Evolutionary conservation across 2,888 invertebrate genomes (phyloP), one percentile per base, ranked within the genome.

Genomic region (Rhabditoides inermis): DNA sequence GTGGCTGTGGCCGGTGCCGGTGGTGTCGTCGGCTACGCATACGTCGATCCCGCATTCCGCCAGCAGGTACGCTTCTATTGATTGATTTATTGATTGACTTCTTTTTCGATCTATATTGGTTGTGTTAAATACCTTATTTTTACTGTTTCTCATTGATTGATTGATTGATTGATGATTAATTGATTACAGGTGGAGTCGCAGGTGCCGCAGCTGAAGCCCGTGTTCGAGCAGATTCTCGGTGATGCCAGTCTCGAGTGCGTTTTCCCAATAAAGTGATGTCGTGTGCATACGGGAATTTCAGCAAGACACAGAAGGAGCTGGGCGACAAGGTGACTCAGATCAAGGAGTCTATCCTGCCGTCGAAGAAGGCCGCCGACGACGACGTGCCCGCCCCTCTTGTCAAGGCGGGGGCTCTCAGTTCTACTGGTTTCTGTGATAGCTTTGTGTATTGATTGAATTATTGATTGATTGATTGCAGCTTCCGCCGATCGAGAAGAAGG

Each of bases 21-120:
- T 28, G 70, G 70, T 39, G 61, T 65, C 7, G 56, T 66, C 32
- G 70, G 67, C 37, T 69, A 70, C 53, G 67, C 68, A 3, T 70
- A 68, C 40, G 61, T 60, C 15, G 69, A 72, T 44, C 65, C 68
- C 7, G 60, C 62, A 42, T 68, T 71, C 58, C 50, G 70, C 12
- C 51, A 63, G 20, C 52, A 62, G 49, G 59, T 66, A 18, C 5
- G 51, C 59, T 27, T 32, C 18, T 35, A 15, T 7, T 36, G 10
- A 32, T 52, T 44, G 6, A 20, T 61, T 18, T 22, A n/a, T n/a
- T 54, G 10, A 25, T 20, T 18, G 37, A 32, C 23, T 53, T 12
- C 2, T n/a, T 22, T 0, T 2, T 18, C 20, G 18, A n/a, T 30
- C 30, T 35, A 15, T 32, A 20, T 6, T 40, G 23, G 2, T 27